phyloP scores from a whole-genome alignment of 2,888 invertebrate genomes.

The Hybos culiciformis region DNA sequence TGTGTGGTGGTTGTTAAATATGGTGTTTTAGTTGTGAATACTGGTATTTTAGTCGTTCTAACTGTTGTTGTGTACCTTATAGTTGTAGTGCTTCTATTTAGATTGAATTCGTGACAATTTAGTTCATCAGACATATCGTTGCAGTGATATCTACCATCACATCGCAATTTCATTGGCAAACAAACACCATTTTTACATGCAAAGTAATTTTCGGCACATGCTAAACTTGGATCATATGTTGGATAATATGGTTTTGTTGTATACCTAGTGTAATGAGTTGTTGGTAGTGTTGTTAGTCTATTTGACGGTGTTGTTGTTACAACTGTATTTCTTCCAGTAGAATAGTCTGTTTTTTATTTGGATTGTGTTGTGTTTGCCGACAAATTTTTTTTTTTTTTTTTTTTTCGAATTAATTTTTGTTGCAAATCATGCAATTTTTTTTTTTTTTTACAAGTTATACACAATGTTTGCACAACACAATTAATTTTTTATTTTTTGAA shows the following conservation, averaged over 20 bases:
- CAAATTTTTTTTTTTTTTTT: no score
- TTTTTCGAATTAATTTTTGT: no score
- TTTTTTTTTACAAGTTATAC: no score
- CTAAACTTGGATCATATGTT: slow-evolving; percentile 17
- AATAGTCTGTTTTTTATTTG: no score
- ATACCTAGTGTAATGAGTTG: no score
- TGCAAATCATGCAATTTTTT: no score
- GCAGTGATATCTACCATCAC: slow-evolving; percentile 46
- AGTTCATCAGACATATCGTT: slow-evolving; percentile 45
- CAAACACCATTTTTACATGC: slow-evolving; percentile 47
- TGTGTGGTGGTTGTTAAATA: neutral
- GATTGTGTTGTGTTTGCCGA: no score
- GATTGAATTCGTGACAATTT: slow-evolving; percentile 28
- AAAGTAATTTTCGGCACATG: slow-evolving; percentile 42
- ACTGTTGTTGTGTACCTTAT: slow-evolving; percentile 4
- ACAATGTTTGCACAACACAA: no score
- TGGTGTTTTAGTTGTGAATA: slow-evolving; percentile 1
- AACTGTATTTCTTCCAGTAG: no score
- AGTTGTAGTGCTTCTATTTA: slow-evolving; percentile 4
- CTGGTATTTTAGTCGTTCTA: slow-evolving; percentile 4
- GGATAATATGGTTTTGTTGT: slow-evolving; percentile 17
- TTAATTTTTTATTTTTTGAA: no score
- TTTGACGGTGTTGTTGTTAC: no score
- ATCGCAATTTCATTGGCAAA: slow-evolving; percentile 38
- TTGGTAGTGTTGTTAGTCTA: no score